Evolutionary conservation across 1,140 invertebrate species (phyloP), one percentile per base, ranked within the genome.

Genomic region (Cylas formicarius): DNA sequence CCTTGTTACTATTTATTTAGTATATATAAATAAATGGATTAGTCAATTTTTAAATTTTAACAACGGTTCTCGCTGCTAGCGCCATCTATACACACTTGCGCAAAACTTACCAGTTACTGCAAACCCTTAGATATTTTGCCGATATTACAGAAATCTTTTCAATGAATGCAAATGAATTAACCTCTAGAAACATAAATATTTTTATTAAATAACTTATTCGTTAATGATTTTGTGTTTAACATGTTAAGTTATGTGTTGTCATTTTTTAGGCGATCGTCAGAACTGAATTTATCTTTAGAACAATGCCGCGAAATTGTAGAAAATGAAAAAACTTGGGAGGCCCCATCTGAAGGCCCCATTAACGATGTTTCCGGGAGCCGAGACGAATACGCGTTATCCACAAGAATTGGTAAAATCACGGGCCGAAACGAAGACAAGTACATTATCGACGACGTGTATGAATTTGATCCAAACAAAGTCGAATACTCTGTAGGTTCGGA

Each of bases 201-300:
- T n/a, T n/a, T n/a, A n/a, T n/a, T n/a, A n/a, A n/a, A n/a, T n/a
- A n/a, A n/a, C n/a, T n/a, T n/a, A n/a, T n/a, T n/a, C n/a, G n/a
- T n/a, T n/a, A n/a, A n/a, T n/a, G 24, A 27, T 27, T 27, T 27
- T 27, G 24, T 27, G 24, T 27, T 27, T 11, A 2, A 11, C 13
- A 52, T 52, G 44, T 43, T 46, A 17, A 39, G 27, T 3, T 52
- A 52, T 31, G 29, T 52, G 16, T 35, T 31, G 27, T 47, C 39
- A 10, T 44, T 48, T 34, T 48, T 47, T 17, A 28, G 17, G 8
- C 24, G n/a, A 4, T 44, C 33, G 7, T 8, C 33, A 9, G 37
- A 40, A 8, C 18, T 34, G 5, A 38, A 42, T 38, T 34, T 57
- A 19, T 37, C 46, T 33, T 24, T 50, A 5, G 55, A 55, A 20